phyloP scores from a whole-genome alignment of 1,140 invertebrate species.

The Drosophila bifasciata region DNA sequence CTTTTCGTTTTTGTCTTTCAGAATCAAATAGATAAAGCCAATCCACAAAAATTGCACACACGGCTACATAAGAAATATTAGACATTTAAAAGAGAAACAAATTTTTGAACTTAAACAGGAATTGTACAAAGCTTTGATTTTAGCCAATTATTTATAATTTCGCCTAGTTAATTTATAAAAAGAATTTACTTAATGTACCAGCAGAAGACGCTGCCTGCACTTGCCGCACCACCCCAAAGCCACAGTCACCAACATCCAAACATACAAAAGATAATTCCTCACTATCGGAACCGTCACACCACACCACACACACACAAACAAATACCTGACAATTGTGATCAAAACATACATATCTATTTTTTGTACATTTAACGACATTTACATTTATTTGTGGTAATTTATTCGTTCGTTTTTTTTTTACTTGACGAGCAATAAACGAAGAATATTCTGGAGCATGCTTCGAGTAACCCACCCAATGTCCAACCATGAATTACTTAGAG shows the following conservation, averaged over 20 bases:
- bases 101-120: slow-evolving; percentile 42
- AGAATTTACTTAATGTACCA: slow-evolving; percentile 52
- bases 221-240: slow-evolving; percentile 51
- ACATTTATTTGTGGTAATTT: slow-evolving; percentile 51
- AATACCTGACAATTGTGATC: slow-evolving; percentile 78
- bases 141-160: slow-evolving; percentile 76
- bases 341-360: slow-evolving; percentile 55
- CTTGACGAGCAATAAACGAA: slow-evolving; percentile 68
- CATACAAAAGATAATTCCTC: slow-evolving; percentile 7
- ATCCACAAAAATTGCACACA: slow-evolving; percentile 54
- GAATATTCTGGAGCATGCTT: slow-evolving; percentile 18
- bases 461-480: slow-evolving; percentile 6
- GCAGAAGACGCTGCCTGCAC: slow-evolving; percentile 64
- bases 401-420: slow-evolving; percentile 59
- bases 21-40: slow-evolving; percentile 70
- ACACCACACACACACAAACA: slow-evolving; percentile 28
- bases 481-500: not conserved
- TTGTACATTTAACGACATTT: slow-evolving; percentile 52
- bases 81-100: slow-evolving; percentile 34
- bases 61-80: slow-evolving; percentile 54
- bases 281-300: slow-evolving; percentile 51
- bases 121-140: slow-evolving; percentile 76
- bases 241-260: slow-evolving; percentile 11
- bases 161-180: slow-evolving; percentile 53
- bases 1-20: slow-evolving; percentile 62